These are phyloP conservation scores for Stomorhina lunata DNA, from an alignment of 2,888 invertebrate genomes.

Conservation along the genomic window DNA sequence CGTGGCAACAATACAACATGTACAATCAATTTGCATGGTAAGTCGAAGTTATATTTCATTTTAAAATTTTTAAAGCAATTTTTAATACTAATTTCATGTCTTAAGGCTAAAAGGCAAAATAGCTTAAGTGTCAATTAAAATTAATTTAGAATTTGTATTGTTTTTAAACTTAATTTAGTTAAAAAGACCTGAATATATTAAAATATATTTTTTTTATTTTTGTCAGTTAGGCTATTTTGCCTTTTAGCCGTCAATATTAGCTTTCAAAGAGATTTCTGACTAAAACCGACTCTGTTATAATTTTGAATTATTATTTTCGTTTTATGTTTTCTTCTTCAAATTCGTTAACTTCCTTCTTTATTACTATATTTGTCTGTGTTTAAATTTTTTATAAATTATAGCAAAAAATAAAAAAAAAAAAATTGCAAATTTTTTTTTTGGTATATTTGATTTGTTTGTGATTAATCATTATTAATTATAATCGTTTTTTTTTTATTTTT, in stretches of 20 bases:
- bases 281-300: neutral
- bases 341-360: conserved; percentile 42
- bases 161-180: too few species aligned
- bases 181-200: too few species aligned
- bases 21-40: conserved; percentile 97
- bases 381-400: neutral
- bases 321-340: conserved; percentile 14
- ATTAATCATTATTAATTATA: conserved; percentile 61
- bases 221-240: too few species aligned
- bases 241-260: too few species aligned
- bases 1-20: conserved; percentile 98
- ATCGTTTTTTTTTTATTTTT: conserved; percentile 19
- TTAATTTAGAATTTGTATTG: too few species aligned
- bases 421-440: conserved; percentile 11
- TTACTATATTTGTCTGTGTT: neutral
- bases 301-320: conserved; percentile 20
- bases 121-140: too few species aligned
- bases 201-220: too few species aligned
- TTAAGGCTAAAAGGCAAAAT: too few species aligned
- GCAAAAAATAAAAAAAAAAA: neutral
- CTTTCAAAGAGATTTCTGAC: too few species aligned
- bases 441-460: conserved; percentile 40
- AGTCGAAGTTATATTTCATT: too few species aligned
- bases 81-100: too few species aligned
- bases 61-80: too few species aligned